phyloP scores from a whole-genome alignment of 2,113 vertebrate genomes.

The Tenrec ecaudatus region DNA sequence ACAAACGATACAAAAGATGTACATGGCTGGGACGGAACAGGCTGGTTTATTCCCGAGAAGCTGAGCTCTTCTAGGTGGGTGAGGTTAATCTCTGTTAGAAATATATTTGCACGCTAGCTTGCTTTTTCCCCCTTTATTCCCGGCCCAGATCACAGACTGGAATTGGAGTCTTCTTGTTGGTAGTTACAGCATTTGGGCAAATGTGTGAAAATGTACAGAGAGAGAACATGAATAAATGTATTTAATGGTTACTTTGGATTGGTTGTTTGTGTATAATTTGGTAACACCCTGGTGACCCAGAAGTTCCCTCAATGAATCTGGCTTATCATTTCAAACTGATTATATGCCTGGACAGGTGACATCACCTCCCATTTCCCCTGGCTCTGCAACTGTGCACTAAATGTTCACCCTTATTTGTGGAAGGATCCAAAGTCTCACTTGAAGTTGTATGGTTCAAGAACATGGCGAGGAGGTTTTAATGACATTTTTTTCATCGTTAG shows the following conservation, averaged over 20 bases:
- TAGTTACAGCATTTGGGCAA: not conserved
- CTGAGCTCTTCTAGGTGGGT: not conserved
- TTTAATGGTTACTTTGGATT: not conserved
- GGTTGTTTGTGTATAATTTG: not conserved
- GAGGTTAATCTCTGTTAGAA: not conserved
- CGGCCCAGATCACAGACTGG: not conserved
- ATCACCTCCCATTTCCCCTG: not conserved
- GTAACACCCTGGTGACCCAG: not conserved
- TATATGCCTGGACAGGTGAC: not conserved
- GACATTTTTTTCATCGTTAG: conserved; percentile 21
- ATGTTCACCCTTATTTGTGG: not conserved
- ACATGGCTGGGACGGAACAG: not conserved
- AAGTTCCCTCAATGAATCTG: not conserved
- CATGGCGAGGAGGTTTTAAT: not conserved
- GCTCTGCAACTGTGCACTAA: not conserved
- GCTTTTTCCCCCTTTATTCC: not conserved
- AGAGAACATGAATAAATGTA: conserved; percentile 11
- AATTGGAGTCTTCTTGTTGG: not conserved
- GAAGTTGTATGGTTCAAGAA: not conserved
- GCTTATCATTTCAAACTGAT: not conserved
- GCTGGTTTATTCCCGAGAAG: not conserved
- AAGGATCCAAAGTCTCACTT: not conserved
- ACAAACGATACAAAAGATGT: not conserved
- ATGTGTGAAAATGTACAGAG: not conserved
- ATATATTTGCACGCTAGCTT: not conserved